Evolutionary conservation across 2,888 invertebrate species (phyloP).

Genomic region (Scaptomyza caliginosa): DNA sequence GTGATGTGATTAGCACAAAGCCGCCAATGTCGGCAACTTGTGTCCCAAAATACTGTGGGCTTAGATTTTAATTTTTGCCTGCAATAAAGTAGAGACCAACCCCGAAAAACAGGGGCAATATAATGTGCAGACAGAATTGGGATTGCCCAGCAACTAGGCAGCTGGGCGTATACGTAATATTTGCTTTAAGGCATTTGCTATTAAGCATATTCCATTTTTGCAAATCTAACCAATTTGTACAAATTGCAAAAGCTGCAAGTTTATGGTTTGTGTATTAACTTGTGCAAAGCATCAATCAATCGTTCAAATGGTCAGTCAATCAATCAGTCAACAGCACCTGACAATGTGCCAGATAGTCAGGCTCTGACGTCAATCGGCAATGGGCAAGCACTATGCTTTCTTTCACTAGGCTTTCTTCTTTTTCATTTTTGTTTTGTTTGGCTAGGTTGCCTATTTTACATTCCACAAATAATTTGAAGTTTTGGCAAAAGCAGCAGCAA

Average conservation of each 20-base stretch:
- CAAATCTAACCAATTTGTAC: slow-evolving; percentile 15
- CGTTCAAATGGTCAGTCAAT: slow-evolving; percentile 31
- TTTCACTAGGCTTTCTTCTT: background rate
- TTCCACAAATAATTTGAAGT: slow-evolving; percentile 58
- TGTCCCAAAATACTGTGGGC: slow-evolving; percentile 49
- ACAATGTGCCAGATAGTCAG: slow-evolving; percentile 4
- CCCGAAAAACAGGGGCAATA: background rate
- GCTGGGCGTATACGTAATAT: slow-evolving; percentile 9
- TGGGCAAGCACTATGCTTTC: slow-evolving; percentile 25
- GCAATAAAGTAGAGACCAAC: slow-evolving; percentile 48
- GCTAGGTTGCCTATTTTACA: slow-evolving; percentile 41
- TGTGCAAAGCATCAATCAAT: slow-evolving; percentile 16
- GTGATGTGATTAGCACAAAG: slow-evolving; percentile 76
- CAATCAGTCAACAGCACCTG: slow-evolving; percentile 23
- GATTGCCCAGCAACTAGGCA: background rate
- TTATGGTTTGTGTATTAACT: background rate
- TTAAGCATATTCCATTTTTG: background rate
- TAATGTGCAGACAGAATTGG: background rate
- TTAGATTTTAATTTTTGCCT: slow-evolving; percentile 74
- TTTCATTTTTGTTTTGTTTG: too few species aligned
- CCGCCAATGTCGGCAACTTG: slow-evolving; percentile 39
- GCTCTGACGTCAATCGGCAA: background rate
- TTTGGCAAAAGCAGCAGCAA: slow-evolving; percentile 20
- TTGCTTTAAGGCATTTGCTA: background rate
- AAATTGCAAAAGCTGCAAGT: slow-evolving; percentile 24